These are phyloP conservation scores for Lophius piscatorius DNA, from an alignment of 2,113 vertebrate species.

Conservation along the genomic window DNA sequence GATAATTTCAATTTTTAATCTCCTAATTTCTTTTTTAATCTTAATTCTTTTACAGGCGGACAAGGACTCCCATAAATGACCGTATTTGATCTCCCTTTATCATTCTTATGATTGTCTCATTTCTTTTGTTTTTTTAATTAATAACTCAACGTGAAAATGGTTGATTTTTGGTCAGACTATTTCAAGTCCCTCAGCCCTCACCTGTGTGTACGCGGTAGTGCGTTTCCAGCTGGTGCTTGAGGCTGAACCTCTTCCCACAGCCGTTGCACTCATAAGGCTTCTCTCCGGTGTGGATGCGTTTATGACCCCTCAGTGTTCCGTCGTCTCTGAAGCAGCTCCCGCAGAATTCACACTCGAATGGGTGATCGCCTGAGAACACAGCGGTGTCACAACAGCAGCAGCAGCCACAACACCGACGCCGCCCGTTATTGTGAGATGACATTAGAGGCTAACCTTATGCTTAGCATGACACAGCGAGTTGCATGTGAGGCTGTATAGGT, in stretches of 20 bases:
- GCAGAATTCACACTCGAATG: conserved; percentile 97
- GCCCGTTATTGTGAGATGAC: conserved; percentile 10
- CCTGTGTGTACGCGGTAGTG: conserved; percentile 98
- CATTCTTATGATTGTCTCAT: no score
- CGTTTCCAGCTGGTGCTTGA: conserved; percentile 98
- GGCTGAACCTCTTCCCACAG: conserved; percentile 98
- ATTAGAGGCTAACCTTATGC: conserved; percentile 15
- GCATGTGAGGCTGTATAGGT: conserved; percentile 44
- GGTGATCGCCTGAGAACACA: conserved; percentile 89
- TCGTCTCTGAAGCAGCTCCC: conserved; percentile 98
- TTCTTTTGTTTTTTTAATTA: no score
- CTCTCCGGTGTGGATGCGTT: conserved; percentile 95
- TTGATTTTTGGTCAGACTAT: no score
- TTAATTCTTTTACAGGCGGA: no score
- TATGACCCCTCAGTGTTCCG: conserved; percentile 96
- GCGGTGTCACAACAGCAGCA: conserved; percentile 21
- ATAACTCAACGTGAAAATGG: no score
- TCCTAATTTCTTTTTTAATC: no score
- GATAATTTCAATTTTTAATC: no score
- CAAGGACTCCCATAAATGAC: no score
- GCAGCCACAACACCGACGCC: conserved; percentile 14
- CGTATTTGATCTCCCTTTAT: no score
- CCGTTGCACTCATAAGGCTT: conserved; percentile 96
- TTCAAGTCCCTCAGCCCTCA: no score
- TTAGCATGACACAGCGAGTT: conserved; percentile 13